Percentiles rank a stretch among this genome's conserved stretches.
These are phyloP conservation scores for Sylvia atricapilla DNA, from an alignment of 2,113 vertebrate species.

Conservation along the genomic window DNA sequence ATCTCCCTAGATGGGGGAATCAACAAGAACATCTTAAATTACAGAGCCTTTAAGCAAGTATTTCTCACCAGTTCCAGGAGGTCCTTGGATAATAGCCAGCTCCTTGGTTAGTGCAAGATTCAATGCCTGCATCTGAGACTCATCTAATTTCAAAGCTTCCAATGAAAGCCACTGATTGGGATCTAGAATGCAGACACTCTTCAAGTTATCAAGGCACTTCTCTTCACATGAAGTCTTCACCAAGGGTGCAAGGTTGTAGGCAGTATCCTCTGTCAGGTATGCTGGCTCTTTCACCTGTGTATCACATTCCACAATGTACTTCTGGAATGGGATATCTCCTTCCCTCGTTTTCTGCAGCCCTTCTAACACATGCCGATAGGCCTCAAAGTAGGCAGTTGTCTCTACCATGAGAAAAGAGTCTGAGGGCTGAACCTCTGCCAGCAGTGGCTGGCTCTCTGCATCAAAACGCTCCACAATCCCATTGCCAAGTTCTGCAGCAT, in stretches of 20 bases:
- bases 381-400: constrained; percentile 93
- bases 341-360: constrained; percentile 83
- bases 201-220: background rate
- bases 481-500: constrained; percentile 67
- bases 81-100: constrained; percentile 92
- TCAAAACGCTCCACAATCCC: constrained; percentile 84
- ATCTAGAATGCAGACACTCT: constrained; percentile 72
- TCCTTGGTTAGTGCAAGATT: constrained; percentile 91
- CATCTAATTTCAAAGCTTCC: constrained; percentile 84
- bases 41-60: background rate
- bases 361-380: constrained; percentile 89
- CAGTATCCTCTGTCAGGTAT: constrained; percentile 72
- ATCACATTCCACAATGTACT: constrained; percentile 88
- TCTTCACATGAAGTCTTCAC: background rate
- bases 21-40: background rate
- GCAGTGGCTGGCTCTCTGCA: constrained; percentile 75
- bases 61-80: constrained; percentile 89
- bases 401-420: constrained; percentile 92
- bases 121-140: constrained; percentile 87
- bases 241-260: constrained; percentile 76
- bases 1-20: background rate
- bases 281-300: constrained; percentile 74
- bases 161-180: constrained; percentile 79
- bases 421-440: constrained; percentile 74
- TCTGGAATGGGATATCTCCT: constrained; percentile 88